Conservation (phyloP, 2,797 vertebrate genomes). For the Scarus forsteni region DNA sequence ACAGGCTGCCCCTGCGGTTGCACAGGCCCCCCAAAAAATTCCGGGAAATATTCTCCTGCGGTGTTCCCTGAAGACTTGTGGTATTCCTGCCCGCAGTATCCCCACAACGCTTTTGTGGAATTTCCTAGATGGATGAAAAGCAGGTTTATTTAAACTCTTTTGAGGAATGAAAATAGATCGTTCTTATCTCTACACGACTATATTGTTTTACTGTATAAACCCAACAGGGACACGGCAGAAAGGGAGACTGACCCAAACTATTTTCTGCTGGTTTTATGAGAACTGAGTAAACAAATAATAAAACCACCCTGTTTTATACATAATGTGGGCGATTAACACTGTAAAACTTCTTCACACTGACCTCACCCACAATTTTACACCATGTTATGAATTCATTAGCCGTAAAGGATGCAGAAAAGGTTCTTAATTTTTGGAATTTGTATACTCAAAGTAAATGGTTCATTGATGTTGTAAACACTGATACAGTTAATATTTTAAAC, state of each 20-base stretch:
- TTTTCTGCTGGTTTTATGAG: constrained; percentile 41
- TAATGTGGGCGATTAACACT: constrained; percentile 33
- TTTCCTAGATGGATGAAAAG: constrained; percentile 81
- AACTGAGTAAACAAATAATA: constrained; percentile 41
- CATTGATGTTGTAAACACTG: background rate
- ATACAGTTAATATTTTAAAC: no score
- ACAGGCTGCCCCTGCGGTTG: constrained; percentile 65
- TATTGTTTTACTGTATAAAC: constrained; percentile 57
- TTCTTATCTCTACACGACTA: constrained; percentile 47
- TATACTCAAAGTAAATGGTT: background rate
- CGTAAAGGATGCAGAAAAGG: constrained; percentile 5
- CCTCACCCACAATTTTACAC: constrained; percentile 17
- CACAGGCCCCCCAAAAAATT: constrained; percentile 66
- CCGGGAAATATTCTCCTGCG: constrained; percentile 76
- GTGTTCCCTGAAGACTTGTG: constrained; percentile 75
- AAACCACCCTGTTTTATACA: constrained; percentile 48
- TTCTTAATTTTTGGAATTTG: background rate
- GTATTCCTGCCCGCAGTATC: constrained; percentile 79
- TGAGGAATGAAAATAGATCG: constrained; percentile 64
- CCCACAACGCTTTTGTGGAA: constrained; percentile 72
- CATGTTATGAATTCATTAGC: background rate
- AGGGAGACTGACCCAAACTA: constrained; percentile 25
- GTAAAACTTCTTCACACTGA: constrained; percentile 34
- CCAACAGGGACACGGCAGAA: constrained; percentile 33
- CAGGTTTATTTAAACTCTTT: constrained; percentile 77